Evolutionary conservation across 1,140 invertebrate species (phyloP), one percentile per base, ranked within the genome.

Genomic region (Aphaenogaster rudis): DNA sequence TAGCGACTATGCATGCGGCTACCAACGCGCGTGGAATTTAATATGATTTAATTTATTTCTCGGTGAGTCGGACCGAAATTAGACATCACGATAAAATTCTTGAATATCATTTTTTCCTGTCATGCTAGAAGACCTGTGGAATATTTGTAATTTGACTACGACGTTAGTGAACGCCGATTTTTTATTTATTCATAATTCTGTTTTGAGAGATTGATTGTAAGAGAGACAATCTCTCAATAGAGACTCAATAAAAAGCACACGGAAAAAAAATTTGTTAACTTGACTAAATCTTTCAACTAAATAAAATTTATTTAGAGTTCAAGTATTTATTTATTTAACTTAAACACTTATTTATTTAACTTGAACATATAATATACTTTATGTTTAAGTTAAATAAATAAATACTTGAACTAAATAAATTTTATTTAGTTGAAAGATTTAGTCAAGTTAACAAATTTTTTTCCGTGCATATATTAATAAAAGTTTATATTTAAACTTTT

Each of bases 21-120:
- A 21, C 28, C 48, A 77, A 57, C 6, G n/a, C 42, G 42, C 28
- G 28, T 17, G 0, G 11, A 64, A 8, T 36, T 7, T 52, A 79
- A 50, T 66, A 52, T 67, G 48, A 79, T 52, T 79, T 67, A 67
- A 80, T 52, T 67, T 80, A 67, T 67, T 2, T 80, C 1, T 67
- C 33, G 7, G 33, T 67, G 67, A 54, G 52, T 50, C 77, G 28
- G 21, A 36, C 28, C 6, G 45, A 36, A 79, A 66, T 63, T 66
- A 79, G 3, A 66, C n/a, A 69, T 69, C 42, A 13, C 13, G 42
- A 64, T 79, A 45, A 48, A 15, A 42, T 64, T 48, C 50, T 79
- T 36, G 59, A 9, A 50, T 66, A 45, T 79, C 39, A 36, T 59
- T 6, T 59, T 13, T 59, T 77, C 17, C 42, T 48, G 6, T 66